Evolutionary conservation across 2,888 invertebrate species (phyloP).

Genomic region (Cerceris rybyensis): DNA sequence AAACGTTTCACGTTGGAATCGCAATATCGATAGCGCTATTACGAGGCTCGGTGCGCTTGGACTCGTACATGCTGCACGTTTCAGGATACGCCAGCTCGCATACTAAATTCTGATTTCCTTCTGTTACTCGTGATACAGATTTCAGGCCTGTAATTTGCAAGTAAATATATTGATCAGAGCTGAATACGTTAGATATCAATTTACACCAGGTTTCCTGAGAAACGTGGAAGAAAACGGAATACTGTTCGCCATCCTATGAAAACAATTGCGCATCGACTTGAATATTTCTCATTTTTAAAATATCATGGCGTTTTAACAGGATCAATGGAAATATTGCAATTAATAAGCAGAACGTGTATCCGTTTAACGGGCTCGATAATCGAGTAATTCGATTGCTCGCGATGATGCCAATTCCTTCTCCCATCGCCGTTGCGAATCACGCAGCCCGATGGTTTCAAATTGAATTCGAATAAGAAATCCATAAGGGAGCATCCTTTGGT

Average conservation of each 20-base stretch:
- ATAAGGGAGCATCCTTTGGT: constrained; percentile 79
- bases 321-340: too few species aligned
- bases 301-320: too few species aligned
- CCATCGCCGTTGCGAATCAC: constrained; percentile 63
- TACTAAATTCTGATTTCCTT: background rate
- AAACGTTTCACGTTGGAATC: background rate
- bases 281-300: too few species aligned
- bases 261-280: too few species aligned
- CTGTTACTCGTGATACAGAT: background rate
- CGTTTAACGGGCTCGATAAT: constrained; percentile 24
- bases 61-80: background rate
- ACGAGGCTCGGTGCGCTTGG: background rate
- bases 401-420: constrained; percentile 56
- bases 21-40: background rate
- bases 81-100: background rate
- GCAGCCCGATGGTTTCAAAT: constrained; percentile 76
- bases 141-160: background rate
- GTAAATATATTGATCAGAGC: background rate
- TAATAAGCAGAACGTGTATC: constrained; percentile 12
- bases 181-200: background rate
- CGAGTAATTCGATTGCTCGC: constrained; percentile 36
- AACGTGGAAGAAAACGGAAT: background rate
- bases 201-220: background rate
- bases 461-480: constrained; percentile 80
- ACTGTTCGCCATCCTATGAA: background rate